Evolutionary conservation across 2,888 invertebrate species (phyloP), one percentile per base, ranked within the genome.

Genomic region (Parelbella ahira): DNA sequence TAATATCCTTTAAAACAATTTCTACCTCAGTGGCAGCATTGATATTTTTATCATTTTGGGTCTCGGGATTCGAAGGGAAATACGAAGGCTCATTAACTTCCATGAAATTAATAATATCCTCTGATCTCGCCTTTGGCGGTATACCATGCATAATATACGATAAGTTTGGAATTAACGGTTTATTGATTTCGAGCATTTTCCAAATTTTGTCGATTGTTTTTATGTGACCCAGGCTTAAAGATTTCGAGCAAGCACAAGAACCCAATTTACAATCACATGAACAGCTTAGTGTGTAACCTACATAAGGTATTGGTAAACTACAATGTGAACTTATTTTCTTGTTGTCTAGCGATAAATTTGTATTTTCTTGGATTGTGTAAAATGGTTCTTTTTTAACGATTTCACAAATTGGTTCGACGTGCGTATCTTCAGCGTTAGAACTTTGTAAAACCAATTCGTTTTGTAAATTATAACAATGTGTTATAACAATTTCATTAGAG

Each of bases 231-330:
- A 58, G 50, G 13, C 63, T 37, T 4, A 54, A 34, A n/a, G 77
- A 68, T 50, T 77, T 82, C 20, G 61, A 55, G 46, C 82, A 80
- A 28, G 60, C 41, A 48, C 78, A 77, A 1, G 56, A 33, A 11
- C 67, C 72, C 28, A 77, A 47, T 24, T 53, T 50, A 36, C 41
- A 44, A 27, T 73, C 60, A 49, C 80, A 79, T 34, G 64, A 54
- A 56, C 78, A 77, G 45, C 74, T 64, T 18, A 80, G 48, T 2
- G 79, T 84, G 38, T 56, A 73, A 3, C 76, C 78, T 39, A 74
- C 56, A 44, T 75, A 74, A 19, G 74, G 68, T 3, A 9, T 11
- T 8, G 19, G 28, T 21, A 34, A 41, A 33, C 10, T 9, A 2
- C 15, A 8, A 8, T 15, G 9, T 4, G 39, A 32, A 20, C n/a